Evolutionary conservation across 2,113 vertebrate genomes (phyloP).

Genomic region (Phalacrocorax brasilianus): DNA sequence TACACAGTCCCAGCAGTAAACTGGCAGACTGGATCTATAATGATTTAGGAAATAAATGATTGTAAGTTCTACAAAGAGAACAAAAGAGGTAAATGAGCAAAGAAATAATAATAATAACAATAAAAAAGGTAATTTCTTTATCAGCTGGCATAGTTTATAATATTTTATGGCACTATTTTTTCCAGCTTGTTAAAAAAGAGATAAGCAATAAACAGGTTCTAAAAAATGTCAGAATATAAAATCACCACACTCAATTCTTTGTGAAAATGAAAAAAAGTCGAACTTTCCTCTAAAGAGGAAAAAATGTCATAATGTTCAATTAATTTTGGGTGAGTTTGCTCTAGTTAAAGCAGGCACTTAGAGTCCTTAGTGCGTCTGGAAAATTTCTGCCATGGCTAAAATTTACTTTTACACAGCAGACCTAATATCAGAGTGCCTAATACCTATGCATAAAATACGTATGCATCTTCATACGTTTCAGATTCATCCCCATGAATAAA

Average conservation of each 20-base stretch:
- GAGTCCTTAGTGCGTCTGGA: background rate
- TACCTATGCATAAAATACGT: background rate
- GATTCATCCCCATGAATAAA: background rate
- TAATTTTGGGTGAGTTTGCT: background rate
- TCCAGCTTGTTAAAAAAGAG: background rate
- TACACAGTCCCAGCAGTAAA: background rate
- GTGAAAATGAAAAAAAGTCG: background rate
- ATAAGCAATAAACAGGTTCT: background rate
- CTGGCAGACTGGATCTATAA: background rate
- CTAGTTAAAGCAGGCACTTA: background rate
- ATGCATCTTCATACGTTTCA: background rate
- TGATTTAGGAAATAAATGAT: background rate
- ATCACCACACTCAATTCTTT: background rate
- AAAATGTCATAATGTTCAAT: background rate
- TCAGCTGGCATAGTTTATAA: background rate
- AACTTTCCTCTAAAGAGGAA: background rate
- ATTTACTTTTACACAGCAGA: background rate
- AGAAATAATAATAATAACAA: background rate
- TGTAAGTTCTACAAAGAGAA: background rate
- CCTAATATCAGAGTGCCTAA: background rate
- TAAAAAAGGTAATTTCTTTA: background rate
- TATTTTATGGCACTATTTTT: background rate
- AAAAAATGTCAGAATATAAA: background rate
- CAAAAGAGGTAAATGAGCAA: background rate
- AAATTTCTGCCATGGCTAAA: background rate